Base-by-base conservation (phyloP, 2,888 invertebrate species). In the Linyphia triangularis region DNA sequence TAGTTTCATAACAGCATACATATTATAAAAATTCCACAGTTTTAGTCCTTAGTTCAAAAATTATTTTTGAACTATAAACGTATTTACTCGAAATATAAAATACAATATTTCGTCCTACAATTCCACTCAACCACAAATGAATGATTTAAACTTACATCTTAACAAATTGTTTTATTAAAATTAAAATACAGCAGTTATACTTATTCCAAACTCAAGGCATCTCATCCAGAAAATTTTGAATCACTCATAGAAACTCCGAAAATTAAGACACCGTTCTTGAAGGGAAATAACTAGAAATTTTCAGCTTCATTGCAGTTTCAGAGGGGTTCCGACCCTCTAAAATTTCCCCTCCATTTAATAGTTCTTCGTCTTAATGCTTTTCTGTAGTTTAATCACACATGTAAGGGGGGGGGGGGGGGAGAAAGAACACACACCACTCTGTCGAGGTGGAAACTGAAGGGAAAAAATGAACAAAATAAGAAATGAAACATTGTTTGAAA, bases 401-500 rank as follows among this genome's bases (percentile, higher is more conserved):
- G 51, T 73, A 24, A 26, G 59, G 9, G 26, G 37, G 75, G n/a
- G 16, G 37, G 19, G 24, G n/a, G 22, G 69, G 22, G 13, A 6
- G 19, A n/a, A 33, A 16, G 51, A n/a, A 33, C 33, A 33, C 33
- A 9, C 33, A 16, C 26, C n/a, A 30, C 30, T 22, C 33, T 10
- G 0, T 13, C 13, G 81, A 9, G n/a, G 43, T 22, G n/a, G 19
- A 61, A 28, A 40, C n/a, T 0, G 43, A 33, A 82, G 40, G 37
- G 63, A 82, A 61, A 78, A 43, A 79, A 43, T 30, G 6, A 7
- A 33, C 82, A n/a, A 82, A 82, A 82, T 72, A 72, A 61, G 43
- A 82, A 72, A 72, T 82, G 72, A 82, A 82, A 82, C 82, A 82
- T 82, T 82, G 82, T 72, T 61, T 72, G 72, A 72, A 61, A 70